Evolutionary conservation across 2,888 invertebrate species (phyloP).

Genomic region (Plagiodera versicolora): DNA sequence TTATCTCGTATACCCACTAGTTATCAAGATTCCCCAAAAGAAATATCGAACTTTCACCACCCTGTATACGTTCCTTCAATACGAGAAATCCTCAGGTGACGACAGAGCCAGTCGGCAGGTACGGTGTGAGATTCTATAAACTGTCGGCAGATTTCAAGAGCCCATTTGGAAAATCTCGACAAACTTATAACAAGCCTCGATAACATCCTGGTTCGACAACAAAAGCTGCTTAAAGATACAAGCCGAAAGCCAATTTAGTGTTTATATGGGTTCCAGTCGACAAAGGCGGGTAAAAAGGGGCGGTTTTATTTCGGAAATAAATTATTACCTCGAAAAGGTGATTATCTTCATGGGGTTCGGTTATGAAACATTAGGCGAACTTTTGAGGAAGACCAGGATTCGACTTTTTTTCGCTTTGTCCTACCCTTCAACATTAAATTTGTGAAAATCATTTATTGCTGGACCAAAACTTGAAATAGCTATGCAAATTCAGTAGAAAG

Average conservation of each 20-base stretch:
- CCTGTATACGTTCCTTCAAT: conserved; percentile 19
- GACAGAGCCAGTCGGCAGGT: conserved; percentile 39
- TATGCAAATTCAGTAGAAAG: too few species aligned
- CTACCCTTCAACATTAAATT: too few species aligned
- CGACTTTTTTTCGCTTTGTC: background rate
- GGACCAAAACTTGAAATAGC: too few species aligned
- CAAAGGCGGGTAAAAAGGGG: conserved; percentile 20
- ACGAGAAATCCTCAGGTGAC: conserved; percentile 34
- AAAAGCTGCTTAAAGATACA: conserved; percentile 29
- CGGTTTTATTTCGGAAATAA: conserved; percentile 4
- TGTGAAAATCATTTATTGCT: too few species aligned
- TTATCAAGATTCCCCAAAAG: too few species aligned
- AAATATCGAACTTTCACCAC: too few species aligned
- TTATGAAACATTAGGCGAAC: background rate
- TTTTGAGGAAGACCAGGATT: background rate
- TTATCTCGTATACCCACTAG: too few species aligned
- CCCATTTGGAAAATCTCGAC: conserved; percentile 48
- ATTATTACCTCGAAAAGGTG: conserved; percentile 10
- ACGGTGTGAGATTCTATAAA: conserved; percentile 40
- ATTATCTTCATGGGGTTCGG: background rate
- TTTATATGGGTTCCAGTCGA: conserved; percentile 20
- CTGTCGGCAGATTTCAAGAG: conserved; percentile 51
- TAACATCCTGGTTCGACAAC: conserved; percentile 35
- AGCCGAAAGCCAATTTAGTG: conserved; percentile 30
- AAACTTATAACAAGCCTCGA: conserved; percentile 49